A percentile compares a stretch with the other conserved stretches of the same genome.
Evolutionary conservation across 2,113 vertebrate species (phyloP).

Genomic region (Thamnaconus septentrionalis): DNA sequence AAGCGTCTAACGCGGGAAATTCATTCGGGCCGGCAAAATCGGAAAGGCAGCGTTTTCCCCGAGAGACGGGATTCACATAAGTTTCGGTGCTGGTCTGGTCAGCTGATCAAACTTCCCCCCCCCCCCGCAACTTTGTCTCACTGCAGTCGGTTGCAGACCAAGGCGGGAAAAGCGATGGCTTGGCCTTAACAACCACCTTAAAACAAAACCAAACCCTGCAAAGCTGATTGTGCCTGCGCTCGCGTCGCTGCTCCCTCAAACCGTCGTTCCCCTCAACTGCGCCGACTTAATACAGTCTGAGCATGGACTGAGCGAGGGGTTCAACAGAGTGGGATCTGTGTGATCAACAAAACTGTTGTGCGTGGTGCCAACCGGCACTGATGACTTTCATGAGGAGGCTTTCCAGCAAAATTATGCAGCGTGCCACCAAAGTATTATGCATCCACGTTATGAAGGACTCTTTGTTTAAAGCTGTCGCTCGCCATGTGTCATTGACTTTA

Average conservation of each 20-base stretch:
- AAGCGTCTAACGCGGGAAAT: no score
- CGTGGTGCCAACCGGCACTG: conserved; percentile 35
- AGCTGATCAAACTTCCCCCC: no score
- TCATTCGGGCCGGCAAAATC: no score
- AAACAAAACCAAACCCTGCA: no score
- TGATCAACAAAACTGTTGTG: conserved; percentile 44
- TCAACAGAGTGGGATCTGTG: conserved; percentile 39
- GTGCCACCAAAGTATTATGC: conserved; percentile 71
- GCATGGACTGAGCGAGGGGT: conserved; percentile 6
- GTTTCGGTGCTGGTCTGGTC: no score
- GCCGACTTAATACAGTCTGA: neutral
- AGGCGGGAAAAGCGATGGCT: no score
- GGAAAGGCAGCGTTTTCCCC: no score
- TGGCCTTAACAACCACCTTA: no score
- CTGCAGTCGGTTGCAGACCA: no score
- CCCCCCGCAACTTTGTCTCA: no score
- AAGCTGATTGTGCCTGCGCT: neutral
- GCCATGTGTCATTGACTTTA: conserved; percentile 77
- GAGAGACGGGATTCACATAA: no score
- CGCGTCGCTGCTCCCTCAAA: neutral
- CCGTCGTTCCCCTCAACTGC: neutral
- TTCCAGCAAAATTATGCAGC: conserved; percentile 75
- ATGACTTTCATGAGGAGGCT: conserved; percentile 61
- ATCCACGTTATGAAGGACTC: conserved; percentile 73
- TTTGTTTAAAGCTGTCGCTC: conserved; percentile 69